Conservation (phyloP, 2,888 invertebrate species). For the Ditula angustiorana region DNA sequence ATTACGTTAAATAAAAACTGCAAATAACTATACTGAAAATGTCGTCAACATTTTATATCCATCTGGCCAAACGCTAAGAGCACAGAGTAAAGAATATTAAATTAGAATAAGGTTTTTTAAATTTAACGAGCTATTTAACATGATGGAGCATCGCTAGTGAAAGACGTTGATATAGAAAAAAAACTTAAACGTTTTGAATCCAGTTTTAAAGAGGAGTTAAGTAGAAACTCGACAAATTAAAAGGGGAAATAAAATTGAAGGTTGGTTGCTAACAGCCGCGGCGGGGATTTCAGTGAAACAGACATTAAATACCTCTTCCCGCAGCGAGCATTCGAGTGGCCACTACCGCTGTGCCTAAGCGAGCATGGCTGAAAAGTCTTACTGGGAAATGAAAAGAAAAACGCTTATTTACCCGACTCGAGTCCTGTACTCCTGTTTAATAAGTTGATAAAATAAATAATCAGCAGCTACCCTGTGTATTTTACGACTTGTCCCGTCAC, state of each 20-base stretch:
- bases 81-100: neutral
- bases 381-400: slow-evolving; percentile 11
- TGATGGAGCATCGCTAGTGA: neutral
- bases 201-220: slow-evolving; percentile 16
- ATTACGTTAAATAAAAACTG: neutral
- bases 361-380: slow-evolving; percentile 18
- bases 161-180: slow-evolving; percentile 4
- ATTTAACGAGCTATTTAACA: neutral
- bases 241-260: slow-evolving; percentile 36
- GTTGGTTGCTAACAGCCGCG: slow-evolving; percentile 31
- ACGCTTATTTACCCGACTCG: slow-evolving; percentile 7
- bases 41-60: neutral
- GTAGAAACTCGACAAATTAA: slow-evolving; percentile 31
- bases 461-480: too few relatives aligned
- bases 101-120: neutral
- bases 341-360: slow-evolving; percentile 27
- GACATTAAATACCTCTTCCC: slow-evolving; percentile 35
- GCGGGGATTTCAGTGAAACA: slow-evolving; percentile 8
- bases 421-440: neutral
- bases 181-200: neutral
- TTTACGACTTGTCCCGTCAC: too few relatives aligned
- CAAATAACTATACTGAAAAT: too few relatives aligned
- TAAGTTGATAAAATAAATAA: neutral
- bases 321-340: slow-evolving; percentile 32
- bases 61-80: neutral